Evolutionary conservation across 2,113 vertebrate genomes (phyloP).

Genomic region (Crotalus tigris): DNA sequence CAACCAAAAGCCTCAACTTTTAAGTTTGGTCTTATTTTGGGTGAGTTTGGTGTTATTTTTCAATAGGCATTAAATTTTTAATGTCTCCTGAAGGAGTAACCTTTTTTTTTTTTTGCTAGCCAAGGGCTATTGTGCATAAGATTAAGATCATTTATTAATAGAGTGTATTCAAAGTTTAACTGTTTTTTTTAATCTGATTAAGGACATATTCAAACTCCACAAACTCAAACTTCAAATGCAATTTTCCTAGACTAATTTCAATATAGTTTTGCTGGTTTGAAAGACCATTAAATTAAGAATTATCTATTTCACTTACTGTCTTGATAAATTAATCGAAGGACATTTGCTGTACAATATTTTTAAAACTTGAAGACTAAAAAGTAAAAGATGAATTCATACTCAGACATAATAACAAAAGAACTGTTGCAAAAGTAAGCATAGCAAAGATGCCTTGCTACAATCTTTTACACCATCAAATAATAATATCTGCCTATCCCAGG

Average conservation of each 20-base stretch:
- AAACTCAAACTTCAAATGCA: slow-evolving; percentile 4
- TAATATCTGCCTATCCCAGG: not conserved
- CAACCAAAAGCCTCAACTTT: slow-evolving; percentile 18
- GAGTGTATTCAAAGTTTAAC: not conserved
- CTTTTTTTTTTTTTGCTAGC: not conserved
- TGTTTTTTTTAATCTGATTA: not conserved
- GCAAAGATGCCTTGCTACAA: not conserved
- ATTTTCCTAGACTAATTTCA: not conserved
- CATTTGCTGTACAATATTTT: not conserved
- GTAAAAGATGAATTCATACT: not conserved
- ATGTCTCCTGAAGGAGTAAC: not conserved
- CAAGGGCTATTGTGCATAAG: not conserved
- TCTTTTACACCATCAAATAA: not conserved
- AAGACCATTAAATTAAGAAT: not conserved
- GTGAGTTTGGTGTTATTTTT: not conserved
- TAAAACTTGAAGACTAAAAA: not conserved
- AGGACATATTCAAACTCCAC: slow-evolving; percentile 29
- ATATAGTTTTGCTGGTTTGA: not conserved
- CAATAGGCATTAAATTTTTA: not conserved
- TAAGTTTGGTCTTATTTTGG: slow-evolving; percentile 7
- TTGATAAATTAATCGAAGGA: not conserved
- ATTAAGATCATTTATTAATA: not conserved
- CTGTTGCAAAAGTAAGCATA: not conserved
- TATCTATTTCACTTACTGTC: not conserved
- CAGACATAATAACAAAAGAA: not conserved